Evolutionary conservation across 1,140 invertebrate species (phyloP).

Genomic region (Hypsibius dujardini): DNA sequence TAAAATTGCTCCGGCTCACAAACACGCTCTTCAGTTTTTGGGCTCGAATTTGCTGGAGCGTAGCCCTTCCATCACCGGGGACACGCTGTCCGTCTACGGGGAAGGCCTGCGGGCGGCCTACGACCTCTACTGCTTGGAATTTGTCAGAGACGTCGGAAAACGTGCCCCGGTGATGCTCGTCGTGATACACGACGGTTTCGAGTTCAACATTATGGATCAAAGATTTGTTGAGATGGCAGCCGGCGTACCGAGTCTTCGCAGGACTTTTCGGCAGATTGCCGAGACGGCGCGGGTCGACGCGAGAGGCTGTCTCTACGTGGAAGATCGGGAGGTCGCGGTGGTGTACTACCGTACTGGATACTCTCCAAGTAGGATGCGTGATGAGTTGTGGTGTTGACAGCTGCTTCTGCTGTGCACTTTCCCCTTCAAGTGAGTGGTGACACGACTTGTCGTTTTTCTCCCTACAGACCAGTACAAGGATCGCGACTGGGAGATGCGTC

Average conservation of each 20-base stretch:
- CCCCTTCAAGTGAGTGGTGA: too few species aligned
- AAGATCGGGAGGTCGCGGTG: constrained; percentile 54
- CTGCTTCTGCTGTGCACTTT: too few species aligned
- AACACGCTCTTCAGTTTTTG: background rate
- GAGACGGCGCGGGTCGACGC: background rate
- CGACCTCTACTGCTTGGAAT: background rate
- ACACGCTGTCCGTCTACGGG: background rate
- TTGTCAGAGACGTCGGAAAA: background rate
- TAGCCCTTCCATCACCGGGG: background rate
- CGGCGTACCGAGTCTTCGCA: background rate
- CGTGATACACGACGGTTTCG: background rate
- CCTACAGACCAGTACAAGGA: background rate
- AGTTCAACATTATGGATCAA: constrained; percentile 1
- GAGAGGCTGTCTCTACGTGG: constrained; percentile 25
- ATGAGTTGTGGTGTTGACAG: too few species aligned
- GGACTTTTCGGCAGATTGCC: background rate
- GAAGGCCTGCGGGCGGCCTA: background rate
- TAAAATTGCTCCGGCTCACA: background rate
- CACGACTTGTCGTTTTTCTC: too few species aligned
- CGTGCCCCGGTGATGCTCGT: background rate
- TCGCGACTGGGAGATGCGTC: constrained; percentile 62
- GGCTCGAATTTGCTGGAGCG: background rate
- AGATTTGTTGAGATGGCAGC: background rate
- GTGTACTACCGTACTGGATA: constrained; percentile 78
- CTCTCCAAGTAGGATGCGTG: too few species aligned